These are phyloP conservation scores for Troilus luridus DNA, from an alignment of 2,888 invertebrate genomes.

Conservation along the genomic window DNA sequence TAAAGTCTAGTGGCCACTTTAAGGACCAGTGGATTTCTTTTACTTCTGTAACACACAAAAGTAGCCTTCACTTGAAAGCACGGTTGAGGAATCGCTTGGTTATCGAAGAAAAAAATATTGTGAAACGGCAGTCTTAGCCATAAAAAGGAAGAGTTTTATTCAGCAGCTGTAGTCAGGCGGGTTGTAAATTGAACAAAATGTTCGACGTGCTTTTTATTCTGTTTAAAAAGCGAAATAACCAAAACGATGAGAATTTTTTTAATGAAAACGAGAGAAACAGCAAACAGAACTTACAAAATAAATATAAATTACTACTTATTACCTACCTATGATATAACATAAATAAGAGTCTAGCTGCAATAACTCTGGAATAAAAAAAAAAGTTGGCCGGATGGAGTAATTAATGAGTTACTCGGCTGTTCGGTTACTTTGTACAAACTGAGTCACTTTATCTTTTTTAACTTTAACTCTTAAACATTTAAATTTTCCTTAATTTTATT, in stretches of 20 bases:
- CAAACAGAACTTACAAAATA: not conserved
- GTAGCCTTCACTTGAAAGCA: conserved; percentile 33
- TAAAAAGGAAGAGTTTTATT: not conserved
- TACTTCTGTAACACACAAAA: conserved; percentile 14
- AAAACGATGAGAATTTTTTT: not conserved
- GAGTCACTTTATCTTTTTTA: too few species aligned
- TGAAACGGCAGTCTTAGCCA: not conserved
- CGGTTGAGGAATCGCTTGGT: not conserved
- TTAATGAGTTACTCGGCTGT: too few species aligned
- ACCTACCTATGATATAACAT: too few species aligned
- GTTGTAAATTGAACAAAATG: not conserved
- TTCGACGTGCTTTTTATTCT: not conserved
- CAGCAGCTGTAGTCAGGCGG: not conserved
- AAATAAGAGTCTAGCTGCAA: too few species aligned
- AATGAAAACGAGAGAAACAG: not conserved
- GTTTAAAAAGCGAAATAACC: not conserved
- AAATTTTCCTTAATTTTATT: too few species aligned
- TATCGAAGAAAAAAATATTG: conserved; percentile 10
- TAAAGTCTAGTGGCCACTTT: conserved; percentile 30
- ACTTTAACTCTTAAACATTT: too few species aligned
- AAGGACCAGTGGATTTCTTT: conserved; percentile 22
- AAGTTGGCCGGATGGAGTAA: too few species aligned
- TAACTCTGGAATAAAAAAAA: too few species aligned
- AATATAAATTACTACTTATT: too few species aligned
- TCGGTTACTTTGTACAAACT: too few species aligned